phyloP scores from a whole-genome alignment of 1,140 invertebrate genomes.

The Drosophila murphyi region DNA sequence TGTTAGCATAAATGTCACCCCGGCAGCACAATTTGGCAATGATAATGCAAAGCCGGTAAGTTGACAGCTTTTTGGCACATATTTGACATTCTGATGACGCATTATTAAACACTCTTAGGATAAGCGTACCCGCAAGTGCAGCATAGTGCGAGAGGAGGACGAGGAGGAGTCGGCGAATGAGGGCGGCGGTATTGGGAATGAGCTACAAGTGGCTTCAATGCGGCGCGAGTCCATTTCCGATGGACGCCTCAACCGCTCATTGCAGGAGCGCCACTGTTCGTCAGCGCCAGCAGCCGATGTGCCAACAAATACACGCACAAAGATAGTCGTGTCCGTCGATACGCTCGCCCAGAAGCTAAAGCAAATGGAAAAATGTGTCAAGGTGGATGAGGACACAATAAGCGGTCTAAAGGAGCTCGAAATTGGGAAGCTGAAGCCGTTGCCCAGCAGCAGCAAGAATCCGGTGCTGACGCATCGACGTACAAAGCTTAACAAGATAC shows the following conservation, averaged over 20 bases:
- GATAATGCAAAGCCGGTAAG: slow-evolving; percentile 64
- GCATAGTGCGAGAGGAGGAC: slow-evolving; percentile 94
- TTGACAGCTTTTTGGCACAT: neutral
- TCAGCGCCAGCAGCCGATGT: slow-evolving; percentile 44
- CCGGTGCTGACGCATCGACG: slow-evolving; percentile 86
- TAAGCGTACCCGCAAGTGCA: slow-evolving; percentile 91
- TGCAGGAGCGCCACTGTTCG: slow-evolving; percentile 84
- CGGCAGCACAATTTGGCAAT: slow-evolving; percentile 56
- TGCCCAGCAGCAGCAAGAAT: slow-evolving; percentile 86
- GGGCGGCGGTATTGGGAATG: slow-evolving; percentile 81
- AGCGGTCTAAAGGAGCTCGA: slow-evolving; percentile 74
- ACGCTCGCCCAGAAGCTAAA: slow-evolving; percentile 75
- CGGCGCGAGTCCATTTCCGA: slow-evolving; percentile 88
- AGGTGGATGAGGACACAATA: slow-evolving; percentile 69
- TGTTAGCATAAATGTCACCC: slow-evolving; percentile 74
- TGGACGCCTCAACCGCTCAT: slow-evolving; percentile 86
- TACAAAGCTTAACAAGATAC: slow-evolving; percentile 90
- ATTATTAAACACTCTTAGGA: slow-evolving; percentile 45
- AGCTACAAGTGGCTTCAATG: slow-evolving; percentile 75
- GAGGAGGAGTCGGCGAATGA: slow-evolving; percentile 89
- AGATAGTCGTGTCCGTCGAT: slow-evolving; percentile 69
- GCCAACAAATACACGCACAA: slow-evolving; percentile 66
- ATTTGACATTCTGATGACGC: neutral
- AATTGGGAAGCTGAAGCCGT: slow-evolving; percentile 85
- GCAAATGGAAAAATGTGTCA: slow-evolving; percentile 70